Base-by-base conservation (phyloP, 2,888 invertebrate genomes). In the Macaria liturata region DNA sequence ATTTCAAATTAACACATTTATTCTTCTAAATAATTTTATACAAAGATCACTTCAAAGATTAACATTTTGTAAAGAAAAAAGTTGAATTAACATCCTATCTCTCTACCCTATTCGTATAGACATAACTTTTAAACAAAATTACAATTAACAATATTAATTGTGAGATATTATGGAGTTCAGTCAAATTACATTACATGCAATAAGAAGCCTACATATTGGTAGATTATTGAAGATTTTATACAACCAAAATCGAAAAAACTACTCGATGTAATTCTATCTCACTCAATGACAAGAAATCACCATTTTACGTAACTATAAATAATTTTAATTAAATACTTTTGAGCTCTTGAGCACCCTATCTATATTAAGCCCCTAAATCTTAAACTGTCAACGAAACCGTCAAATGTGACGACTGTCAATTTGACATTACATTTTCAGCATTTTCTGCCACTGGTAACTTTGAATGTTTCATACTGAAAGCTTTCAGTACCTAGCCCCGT, bases 11-110 rank as follows among this genome's bases (percentile, higher is more conserved):
- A 82, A 83, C 76, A 85, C 84, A 83, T 91, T 91, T 91, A 91
- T 91, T 91, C 79, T 80, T 84, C 82, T 82, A 87, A 84, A 89
- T 80, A 86, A 80, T 81, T 20, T 74, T 84, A 85, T 83, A 91
- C 88, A 91, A 88, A 83, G 76, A 84, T 84, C 81, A 84, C 78
- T 85, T 72, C 76, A 72, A 70, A 76, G 77, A 84, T 84, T 82
- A 83, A 88, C 86, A 90, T 83, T 83, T 83, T 73, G 83, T 83
- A 79, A 78, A 80, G 76, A 70, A 78, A 81, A 86, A 20, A 20
- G 20, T 20, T 90, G 90, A 90, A 89, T 91, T 90, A 91, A 91
- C 91, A 90, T 80, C 91, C 91, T 91, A 90, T 73, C 84, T 84
- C 86, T 88, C 87, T 77, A 83, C 84, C 4, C 42, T 42, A 42